Conservation (phyloP, 2,113 vertebrate species). For the Eubucco bourcierii region DNA sequence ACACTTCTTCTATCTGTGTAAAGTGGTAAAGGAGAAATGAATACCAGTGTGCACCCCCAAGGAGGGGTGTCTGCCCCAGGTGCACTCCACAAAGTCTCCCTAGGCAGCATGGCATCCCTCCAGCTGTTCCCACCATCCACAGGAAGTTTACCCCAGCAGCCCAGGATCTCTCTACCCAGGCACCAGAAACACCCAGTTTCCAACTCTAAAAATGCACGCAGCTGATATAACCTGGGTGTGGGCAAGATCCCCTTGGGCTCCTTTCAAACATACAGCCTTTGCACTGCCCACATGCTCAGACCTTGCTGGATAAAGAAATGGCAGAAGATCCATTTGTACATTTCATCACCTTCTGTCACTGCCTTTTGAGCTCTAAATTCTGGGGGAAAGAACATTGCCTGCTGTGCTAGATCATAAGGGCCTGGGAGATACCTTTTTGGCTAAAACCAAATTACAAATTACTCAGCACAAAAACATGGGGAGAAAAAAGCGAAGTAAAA, state of each 20-base stretch:
- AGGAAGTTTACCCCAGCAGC: not conserved
- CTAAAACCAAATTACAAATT: not conserved
- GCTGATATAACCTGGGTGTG: not conserved
- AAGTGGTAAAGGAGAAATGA: not conserved
- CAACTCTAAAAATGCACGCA: not conserved
- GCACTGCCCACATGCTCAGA: not conserved
- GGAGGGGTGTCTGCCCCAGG: not conserved
- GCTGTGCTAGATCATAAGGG: not conserved
- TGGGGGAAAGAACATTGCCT: not conserved
- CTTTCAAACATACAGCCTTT: not conserved
- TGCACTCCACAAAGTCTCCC: not conserved
- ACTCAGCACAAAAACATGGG: not conserved
- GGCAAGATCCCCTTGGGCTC: not conserved
- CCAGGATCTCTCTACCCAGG: accelerated
- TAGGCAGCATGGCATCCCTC: not conserved
- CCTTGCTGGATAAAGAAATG: not conserved
- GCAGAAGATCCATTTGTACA: not conserved
- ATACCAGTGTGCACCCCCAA: not conserved
- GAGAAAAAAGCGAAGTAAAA: not conserved
- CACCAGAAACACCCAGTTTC: not conserved
- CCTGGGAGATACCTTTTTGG: not conserved
- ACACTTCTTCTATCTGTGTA: not conserved
- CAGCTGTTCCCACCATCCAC: not conserved
- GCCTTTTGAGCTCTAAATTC: not conserved
- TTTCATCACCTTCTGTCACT: not conserved